Percentiles rank a stretch among this genome's conserved stretches.
phyloP scores from a whole-genome alignment of 2,888 invertebrate genomes.

The Drosophila subsilvestris region DNA sequence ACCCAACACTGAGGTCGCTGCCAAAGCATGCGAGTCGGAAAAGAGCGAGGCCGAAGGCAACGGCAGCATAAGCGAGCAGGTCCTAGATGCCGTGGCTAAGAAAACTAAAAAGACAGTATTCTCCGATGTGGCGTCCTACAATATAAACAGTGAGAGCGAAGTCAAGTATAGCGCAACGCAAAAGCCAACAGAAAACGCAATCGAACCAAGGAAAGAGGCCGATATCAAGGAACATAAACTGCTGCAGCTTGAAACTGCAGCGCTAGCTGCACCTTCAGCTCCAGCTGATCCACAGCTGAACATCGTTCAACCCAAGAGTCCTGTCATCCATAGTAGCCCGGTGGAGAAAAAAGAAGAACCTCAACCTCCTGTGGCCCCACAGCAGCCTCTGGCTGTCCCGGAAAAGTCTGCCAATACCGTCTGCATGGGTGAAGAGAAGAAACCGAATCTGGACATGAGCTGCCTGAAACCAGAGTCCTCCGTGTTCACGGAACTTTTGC shows the following conservation, averaged over 20 bases:
- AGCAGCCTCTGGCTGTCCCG: neutral
- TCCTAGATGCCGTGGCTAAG: constrained; percentile 82
- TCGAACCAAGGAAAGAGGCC: constrained; percentile 19
- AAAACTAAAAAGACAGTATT: constrained; percentile 83
- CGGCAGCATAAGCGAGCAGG: constrained; percentile 75
- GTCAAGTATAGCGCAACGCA: constrained; percentile 7
- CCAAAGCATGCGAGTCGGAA: constrained; percentile 25
- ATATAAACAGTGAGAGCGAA: constrained; percentile 16
- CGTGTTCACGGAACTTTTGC: neutral
- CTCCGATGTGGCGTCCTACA: constrained; percentile 64
- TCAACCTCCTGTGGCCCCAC: neutral
- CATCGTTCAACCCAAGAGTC: constrained; percentile 7
- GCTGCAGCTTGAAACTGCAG: neutral
- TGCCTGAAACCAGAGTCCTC: constrained; percentile 29
- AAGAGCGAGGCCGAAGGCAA: constrained; percentile 16
- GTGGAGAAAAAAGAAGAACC: constrained; percentile 12
- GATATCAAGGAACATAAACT: constrained; percentile 14
- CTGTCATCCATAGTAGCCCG: neutral
- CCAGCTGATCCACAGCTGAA: constrained; percentile 5
- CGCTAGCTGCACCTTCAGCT: neutral
- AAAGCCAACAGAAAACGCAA: neutral
- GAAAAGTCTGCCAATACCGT: constrained; percentile 3
- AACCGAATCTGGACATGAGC: constrained; percentile 28
- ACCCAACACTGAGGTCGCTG: constrained; percentile 20
- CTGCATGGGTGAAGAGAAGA: constrained; percentile 3